Base-by-base conservation (phyloP, 2,113 vertebrate species). In the Loxodonta africana region DNA sequence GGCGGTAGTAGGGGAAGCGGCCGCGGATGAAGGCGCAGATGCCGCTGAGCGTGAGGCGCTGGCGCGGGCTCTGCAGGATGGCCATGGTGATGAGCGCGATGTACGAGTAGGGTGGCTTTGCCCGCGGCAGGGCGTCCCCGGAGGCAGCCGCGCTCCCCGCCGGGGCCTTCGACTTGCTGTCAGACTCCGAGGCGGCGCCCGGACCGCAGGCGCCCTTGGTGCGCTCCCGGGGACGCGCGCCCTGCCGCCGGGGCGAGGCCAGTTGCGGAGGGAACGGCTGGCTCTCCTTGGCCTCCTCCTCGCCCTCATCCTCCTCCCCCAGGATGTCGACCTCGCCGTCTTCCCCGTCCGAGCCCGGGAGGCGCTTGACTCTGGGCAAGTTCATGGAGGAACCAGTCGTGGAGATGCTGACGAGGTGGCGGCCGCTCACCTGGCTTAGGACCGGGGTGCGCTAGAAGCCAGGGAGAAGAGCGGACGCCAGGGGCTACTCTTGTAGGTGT, bases 31-130 rank as follows among this genome's bases (percentile, higher is more conserved):
- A 99, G 97, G 99, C 99, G 93, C 99, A 99, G 98, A 99, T 99
- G 93, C 99, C 99, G 62, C 99, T 99, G 48, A 99, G 99, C 6
- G 99, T 99, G 94, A 99, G 98, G 83, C 99, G 99, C 98, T 99
- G 99, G 97, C 97, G 97, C 3, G 99, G 99, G 85, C 99, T 99
- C 98, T 99, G 99, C 90, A 99, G 98, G 96, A 99, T 99, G 78
- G 99, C 99, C 99, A 99, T 99, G 90, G 99, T 99, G 98, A 99
- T 99, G 95, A 99, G 99, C 25, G 99, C 99, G 46, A 99, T 99
- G 98, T 99, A 99, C 0, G 99, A 99, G 97, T 99, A 99, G 0
- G 99, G 99, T 0, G 99, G 99, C 97, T 99, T 99, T 2, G 99
- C 97, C 26, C 98, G 97, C 91, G 78, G 95, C 92, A 71, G 46